phyloP scores from a whole-genome alignment of 2,797 vertebrate species.

The Centroberyx gerrardi region DNA sequence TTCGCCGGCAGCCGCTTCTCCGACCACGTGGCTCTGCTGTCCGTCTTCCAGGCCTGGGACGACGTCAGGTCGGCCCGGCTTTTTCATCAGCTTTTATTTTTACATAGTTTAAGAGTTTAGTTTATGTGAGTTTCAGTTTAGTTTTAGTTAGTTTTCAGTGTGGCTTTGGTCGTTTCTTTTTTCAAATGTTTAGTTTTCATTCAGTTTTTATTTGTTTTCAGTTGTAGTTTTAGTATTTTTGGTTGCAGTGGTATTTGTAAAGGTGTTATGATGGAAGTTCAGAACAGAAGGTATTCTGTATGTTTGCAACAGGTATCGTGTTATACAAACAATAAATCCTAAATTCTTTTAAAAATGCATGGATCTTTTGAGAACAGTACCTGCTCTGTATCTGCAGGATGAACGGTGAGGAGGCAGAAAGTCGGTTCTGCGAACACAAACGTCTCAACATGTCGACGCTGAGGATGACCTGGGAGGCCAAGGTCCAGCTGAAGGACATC shows the following conservation, averaged over 20 bases:
- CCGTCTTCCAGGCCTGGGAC: slow-evolving; percentile 97
- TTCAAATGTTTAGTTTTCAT: not conserved
- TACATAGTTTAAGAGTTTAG: not conserved
- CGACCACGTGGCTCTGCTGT: slow-evolving; percentile 94
- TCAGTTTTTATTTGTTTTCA: too few species aligned
- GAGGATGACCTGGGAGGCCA: slow-evolving; percentile 99
- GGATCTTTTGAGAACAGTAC: too few species aligned
- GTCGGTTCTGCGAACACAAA: slow-evolving; percentile 96
- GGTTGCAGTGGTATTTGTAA: too few species aligned
- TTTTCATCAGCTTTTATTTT: too few species aligned
- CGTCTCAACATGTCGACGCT: slow-evolving; percentile 95
- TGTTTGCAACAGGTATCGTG: too few species aligned
- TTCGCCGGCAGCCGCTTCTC: slow-evolving; percentile 94
- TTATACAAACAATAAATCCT: too few species aligned
- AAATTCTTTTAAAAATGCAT: too few species aligned
- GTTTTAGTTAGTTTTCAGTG: not conserved
- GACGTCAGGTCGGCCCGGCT: slow-evolving; percentile 88
- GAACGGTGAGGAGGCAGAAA: slow-evolving; percentile 94
- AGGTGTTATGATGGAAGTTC: too few species aligned
- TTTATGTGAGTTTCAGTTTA: not conserved
- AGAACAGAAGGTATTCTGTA: too few species aligned
- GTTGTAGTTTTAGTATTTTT: too few species aligned
- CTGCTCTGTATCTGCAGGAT: slow-evolving; percentile 82
- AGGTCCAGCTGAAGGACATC: slow-evolving; percentile 98
- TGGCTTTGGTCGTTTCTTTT: not conserved